A percentile compares a stretch with the other conserved stretches of the same genome.
phyloP scores from a whole-genome alignment of 2,113 vertebrate species.

The Menura novaehollandiae region DNA sequence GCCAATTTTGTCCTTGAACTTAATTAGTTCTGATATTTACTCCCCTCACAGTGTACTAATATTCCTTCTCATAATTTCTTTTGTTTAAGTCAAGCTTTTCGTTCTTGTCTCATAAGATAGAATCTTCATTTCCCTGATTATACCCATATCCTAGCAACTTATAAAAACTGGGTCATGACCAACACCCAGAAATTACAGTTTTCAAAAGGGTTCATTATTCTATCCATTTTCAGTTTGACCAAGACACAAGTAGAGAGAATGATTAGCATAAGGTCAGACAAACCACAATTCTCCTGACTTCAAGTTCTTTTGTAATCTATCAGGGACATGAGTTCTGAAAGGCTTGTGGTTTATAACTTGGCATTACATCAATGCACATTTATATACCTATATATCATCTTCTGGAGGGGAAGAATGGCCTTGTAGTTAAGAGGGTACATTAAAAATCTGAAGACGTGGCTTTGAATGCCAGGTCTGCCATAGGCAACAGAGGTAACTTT shows the following conservation, averaged over 20 bases:
- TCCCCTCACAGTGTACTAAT: constrained; percentile 35
- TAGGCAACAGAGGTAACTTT: background rate
- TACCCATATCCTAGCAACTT: constrained; percentile 36
- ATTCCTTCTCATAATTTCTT: constrained; percentile 23
- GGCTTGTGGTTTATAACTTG: constrained; percentile 59
- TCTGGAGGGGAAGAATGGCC: background rate
- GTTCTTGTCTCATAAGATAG: background rate
- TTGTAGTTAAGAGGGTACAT: background rate
- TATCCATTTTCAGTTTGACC: constrained; percentile 36
- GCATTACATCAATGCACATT: constrained; percentile 63
- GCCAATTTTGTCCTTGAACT: constrained; percentile 56
- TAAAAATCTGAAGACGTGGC: background rate
- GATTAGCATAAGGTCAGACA: constrained; percentile 57
- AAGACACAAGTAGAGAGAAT: constrained; percentile 34
- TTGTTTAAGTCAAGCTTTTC: constrained; percentile 49
- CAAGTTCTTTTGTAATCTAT: constrained; percentile 52
- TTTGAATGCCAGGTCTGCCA: background rate
- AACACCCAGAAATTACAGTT: constrained; percentile 24
- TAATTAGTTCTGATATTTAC: constrained; percentile 59
- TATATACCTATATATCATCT: constrained; percentile 61
- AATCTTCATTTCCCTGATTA: constrained; percentile 31
- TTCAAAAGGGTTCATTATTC: constrained; percentile 19
- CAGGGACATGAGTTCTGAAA: constrained; percentile 59
- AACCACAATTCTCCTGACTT: constrained; percentile 42
- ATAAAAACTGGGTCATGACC: constrained; percentile 21